These are phyloP conservation scores for Proterorhinus semilunaris DNA, from an alignment of 2,113 vertebrate species.

Conservation along the genomic window DNA sequence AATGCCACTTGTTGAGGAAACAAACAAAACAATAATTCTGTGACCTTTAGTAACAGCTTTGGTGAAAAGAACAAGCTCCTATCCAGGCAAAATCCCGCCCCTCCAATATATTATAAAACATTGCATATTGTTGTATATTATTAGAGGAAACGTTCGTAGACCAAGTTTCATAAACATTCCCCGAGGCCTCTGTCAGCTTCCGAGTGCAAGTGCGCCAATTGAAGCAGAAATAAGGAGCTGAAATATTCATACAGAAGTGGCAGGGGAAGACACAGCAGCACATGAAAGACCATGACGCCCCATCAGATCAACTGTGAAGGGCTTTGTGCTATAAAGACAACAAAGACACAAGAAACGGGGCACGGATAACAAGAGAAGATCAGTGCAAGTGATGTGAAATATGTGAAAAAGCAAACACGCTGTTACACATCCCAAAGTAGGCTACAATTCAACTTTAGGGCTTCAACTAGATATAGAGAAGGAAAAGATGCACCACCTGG, in stretches of 20 bases:
- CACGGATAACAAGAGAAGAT: not conserved
- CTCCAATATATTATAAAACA: too few species aligned
- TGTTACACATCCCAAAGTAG: not conserved
- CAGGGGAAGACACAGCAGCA: not conserved
- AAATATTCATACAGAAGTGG: slow-evolving; percentile 6
- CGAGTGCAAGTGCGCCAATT: not conserved
- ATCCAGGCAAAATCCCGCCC: too few species aligned
- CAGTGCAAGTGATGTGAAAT: not conserved
- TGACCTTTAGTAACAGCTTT: too few species aligned
- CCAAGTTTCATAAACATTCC: not conserved
- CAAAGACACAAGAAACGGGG: not conserved
- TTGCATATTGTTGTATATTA: too few species aligned
- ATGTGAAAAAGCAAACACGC: not conserved
- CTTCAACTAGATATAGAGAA: not conserved
- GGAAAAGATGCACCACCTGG: not conserved
- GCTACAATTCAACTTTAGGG: not conserved
- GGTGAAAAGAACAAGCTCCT: too few species aligned
- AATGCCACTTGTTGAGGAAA: too few species aligned
- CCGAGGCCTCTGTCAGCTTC: slow-evolving; percentile 1
- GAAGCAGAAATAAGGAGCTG: slow-evolving; percentile 12
- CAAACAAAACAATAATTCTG: too few species aligned
- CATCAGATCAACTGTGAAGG: slow-evolving; percentile 3
- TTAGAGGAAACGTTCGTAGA: too few species aligned
- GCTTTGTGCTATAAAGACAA: not conserved
- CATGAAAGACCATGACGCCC: not conserved